These are phyloP conservation scores for Amphipoea oculea DNA, from an alignment of 2,888 invertebrate species.

Conservation along the genomic window DNA sequence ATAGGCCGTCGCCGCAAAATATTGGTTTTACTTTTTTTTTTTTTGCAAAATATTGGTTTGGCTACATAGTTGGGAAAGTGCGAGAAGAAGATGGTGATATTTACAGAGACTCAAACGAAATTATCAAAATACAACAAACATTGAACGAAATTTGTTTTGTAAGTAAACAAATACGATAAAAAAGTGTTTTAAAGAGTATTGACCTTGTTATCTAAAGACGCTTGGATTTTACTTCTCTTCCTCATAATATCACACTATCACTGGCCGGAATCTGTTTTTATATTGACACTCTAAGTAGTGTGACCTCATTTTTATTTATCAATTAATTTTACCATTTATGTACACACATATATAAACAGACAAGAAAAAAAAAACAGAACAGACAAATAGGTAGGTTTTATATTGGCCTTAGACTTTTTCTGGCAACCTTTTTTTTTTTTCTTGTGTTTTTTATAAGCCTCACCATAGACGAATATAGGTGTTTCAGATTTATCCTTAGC, in stretches of 20 bases:
- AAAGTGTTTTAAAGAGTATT: conserved; percentile 38
- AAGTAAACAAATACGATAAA: conserved; percentile 24
- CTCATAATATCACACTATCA: conserved; percentile 39
- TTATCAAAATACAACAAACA: conserved; percentile 14
- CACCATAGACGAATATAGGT: not conserved
- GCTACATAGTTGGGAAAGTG: not conserved
- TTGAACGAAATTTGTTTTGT: conserved; percentile 14
- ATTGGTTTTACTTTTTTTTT: too few species aligned
- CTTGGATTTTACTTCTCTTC: conserved; percentile 27
- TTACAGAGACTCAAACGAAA: not conserved
- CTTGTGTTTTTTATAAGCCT: not conserved
- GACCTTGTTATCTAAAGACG: conserved; percentile 57
- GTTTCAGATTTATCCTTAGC: not conserved
- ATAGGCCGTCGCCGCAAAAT: not conserved
- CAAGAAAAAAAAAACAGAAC: too few species aligned
- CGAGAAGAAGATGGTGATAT: not conserved
- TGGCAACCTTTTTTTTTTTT: not conserved
- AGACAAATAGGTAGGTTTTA: too few species aligned
- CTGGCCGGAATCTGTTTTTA: conserved; percentile 36
- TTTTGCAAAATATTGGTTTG: not conserved
- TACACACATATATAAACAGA: too few species aligned
- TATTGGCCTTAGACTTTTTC: not conserved
- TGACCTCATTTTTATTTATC: not conserved
- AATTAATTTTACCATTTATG: too few species aligned
- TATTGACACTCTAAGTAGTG: not conserved